Evolutionary conservation across 2,888 invertebrate species (phyloP), one percentile per base, ranked within the genome.

Genomic region (Harpalus rufipes): DNA sequence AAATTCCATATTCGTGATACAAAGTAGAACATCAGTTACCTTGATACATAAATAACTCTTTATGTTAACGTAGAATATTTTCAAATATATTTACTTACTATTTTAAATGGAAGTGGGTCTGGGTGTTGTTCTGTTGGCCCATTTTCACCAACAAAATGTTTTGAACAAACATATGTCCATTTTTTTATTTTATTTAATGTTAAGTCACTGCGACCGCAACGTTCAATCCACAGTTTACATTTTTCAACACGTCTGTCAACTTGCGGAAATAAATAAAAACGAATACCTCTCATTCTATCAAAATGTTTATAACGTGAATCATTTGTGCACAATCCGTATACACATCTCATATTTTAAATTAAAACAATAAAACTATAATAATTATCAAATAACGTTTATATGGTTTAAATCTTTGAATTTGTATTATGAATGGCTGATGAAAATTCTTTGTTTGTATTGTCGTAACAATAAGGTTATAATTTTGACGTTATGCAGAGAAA

Each of bases 111-210:
- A 25, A 25, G 7, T 16, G 59, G 16, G 16, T 59, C 7, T 59
- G 59, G 59, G 14, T 14, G 59, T n/a, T 59, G 16, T 14, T 7
- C 7, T 59, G 16, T 59, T n/a, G 59, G 59, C 6, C 59, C 59
- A 14, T n/a, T 7, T 14, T 14, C 7, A 1, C 59, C 14, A 59
- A 59, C 59, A 16, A 59, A 59, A n/a, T 59, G 59, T 59, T 14
- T 59, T 14, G 59, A 59, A 14, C 59, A 59, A 14, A 59, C 59
- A 59, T 14, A 59, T 59, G 59, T 16, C 59, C 59, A 59, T 59
- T 14, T 59, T 3, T n/a, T 59, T 16, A 59, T 59, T 59, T 59
- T 59, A 7, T 59, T 16, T 14, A 59, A 7, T 14, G 59, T 59
- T 58, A 58, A 58, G n/a, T 59, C 59, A 59, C 14, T 59, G 14